Conservation (phyloP, 2,797 vertebrate genomes). For the Oceanodroma leucorhoa region DNA sequence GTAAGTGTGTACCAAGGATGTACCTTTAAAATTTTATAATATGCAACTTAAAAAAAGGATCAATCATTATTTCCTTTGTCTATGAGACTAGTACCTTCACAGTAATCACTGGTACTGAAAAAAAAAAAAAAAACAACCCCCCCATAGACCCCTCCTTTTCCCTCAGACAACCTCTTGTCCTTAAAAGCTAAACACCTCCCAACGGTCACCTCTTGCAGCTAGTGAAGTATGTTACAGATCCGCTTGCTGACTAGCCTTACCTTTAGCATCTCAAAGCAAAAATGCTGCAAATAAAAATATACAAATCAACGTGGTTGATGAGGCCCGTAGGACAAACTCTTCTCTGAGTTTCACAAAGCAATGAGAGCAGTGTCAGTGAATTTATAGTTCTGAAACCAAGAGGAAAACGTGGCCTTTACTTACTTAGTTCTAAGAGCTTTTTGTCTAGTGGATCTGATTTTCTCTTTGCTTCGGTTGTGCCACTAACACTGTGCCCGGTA, state of each 20-base stretch:
- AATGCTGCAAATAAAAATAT: conserved; percentile 3
- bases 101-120: background rate
- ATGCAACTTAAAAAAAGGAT: background rate
- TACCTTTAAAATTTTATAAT: background rate
- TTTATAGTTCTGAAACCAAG: background rate
- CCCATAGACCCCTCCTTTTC: background rate
- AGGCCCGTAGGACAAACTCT: background rate
- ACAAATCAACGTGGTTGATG: background rate
- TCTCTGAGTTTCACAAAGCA: background rate
- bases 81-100: background rate
- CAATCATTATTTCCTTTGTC: background rate
- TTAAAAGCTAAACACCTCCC: conserved; percentile 45
- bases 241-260: background rate
- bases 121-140: background rate
- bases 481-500: background rate
- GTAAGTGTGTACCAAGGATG: background rate
- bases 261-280: conserved; percentile 60
- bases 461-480: background rate
- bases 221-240: conserved; percentile 12
- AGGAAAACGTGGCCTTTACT: background rate
- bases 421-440: background rate
- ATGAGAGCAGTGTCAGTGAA: background rate
- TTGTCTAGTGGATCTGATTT: background rate
- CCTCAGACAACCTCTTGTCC: background rate
- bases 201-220: background rate